These are phyloP conservation scores for Halcyon leucocephala DNA, from an alignment of 2,797 vertebrate genomes.

Conservation along the genomic window DNA sequence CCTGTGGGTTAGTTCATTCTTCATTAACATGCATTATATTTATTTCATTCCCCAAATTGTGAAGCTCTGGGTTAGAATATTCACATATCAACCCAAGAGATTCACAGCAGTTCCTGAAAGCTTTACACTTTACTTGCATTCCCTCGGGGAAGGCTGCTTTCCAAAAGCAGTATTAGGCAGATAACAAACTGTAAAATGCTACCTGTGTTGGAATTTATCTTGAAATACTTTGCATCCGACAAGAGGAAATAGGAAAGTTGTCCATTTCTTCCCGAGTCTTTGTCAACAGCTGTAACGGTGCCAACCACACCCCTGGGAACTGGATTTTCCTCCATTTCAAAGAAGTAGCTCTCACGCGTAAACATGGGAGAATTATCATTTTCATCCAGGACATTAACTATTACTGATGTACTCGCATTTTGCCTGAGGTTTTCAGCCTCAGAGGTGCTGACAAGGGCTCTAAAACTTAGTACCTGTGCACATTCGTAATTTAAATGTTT, in stretches of 20 bases:
- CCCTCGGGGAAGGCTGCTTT: neutral
- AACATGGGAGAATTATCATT: slow-evolving; percentile 91
- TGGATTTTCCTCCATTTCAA: slow-evolving; percentile 85
- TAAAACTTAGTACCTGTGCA: slow-evolving; percentile 77
- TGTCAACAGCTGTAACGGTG: slow-evolving; percentile 84
- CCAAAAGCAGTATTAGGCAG: slow-evolving; percentile 7
- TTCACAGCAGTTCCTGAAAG: neutral
- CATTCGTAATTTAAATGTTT: slow-evolving; percentile 87
- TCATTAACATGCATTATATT: neutral
- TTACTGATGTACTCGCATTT: slow-evolving; percentile 82
- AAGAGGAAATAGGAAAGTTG: slow-evolving; percentile 91
- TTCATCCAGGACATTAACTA: slow-evolving; percentile 87
- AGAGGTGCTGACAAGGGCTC: slow-evolving; percentile 75
- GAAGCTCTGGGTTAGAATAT: neutral
- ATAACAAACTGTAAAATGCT: slow-evolving; percentile 49
- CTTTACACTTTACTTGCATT: neutral
- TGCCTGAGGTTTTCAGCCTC: slow-evolving; percentile 13
- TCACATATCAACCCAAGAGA: neutral
- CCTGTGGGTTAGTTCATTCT: neutral
- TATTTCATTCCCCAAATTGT: neutral
- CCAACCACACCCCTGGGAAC: slow-evolving; percentile 86
- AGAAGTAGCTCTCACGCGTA: slow-evolving; percentile 81
- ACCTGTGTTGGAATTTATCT: slow-evolving; percentile 94
- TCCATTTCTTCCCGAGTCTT: slow-evolving; percentile 88
- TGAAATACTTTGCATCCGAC: slow-evolving; percentile 91